A percentile compares a stretch with the other conserved stretches of the same genome.
Evolutionary conservation across 37 sponge, comb jelly and placozoan genomes (phyloP).

Genomic region (Petrosia ficiformis): DNA sequence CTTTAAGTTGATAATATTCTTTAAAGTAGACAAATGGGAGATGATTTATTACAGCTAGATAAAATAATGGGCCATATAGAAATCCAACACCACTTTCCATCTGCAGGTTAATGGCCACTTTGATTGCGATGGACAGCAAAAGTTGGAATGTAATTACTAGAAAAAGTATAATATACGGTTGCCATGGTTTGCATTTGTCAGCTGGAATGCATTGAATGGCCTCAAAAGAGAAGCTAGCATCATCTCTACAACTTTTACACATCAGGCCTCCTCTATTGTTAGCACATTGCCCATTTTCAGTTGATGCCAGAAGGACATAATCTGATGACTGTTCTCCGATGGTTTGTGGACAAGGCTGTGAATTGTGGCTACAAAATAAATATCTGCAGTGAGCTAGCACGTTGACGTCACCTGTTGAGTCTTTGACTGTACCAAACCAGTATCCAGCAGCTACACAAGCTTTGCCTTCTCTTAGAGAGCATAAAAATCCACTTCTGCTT

Average conservation of each 20-base stretch:
- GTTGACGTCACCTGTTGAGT: neutral
- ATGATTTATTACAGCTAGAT: neutral
- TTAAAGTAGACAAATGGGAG: neutral
- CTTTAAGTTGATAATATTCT: neutral
- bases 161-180: neutral
- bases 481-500: neutral
- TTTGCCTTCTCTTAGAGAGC: neutral
- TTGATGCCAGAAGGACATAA: neutral
- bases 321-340: neutral
- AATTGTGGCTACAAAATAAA: neutral
- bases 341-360: neutral
- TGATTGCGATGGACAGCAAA: neutral
- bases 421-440: neutral
- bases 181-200: neutral
- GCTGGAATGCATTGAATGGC: neutral
- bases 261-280: neutral
- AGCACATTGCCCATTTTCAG: neutral
- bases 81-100: constrained; percentile 1
- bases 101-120: neutral
- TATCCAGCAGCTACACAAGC: neutral
- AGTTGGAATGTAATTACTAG: constrained; percentile 4
- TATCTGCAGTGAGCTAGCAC: neutral
- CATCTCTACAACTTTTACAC: neutral
- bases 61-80: constrained; percentile 19
- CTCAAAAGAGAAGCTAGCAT: neutral